A percentile compares a stretch with the other conserved stretches of the same genome.
phyloP scores from a whole-genome alignment of 1,140 invertebrate species.

The Drosophila micromelanica region DNA sequence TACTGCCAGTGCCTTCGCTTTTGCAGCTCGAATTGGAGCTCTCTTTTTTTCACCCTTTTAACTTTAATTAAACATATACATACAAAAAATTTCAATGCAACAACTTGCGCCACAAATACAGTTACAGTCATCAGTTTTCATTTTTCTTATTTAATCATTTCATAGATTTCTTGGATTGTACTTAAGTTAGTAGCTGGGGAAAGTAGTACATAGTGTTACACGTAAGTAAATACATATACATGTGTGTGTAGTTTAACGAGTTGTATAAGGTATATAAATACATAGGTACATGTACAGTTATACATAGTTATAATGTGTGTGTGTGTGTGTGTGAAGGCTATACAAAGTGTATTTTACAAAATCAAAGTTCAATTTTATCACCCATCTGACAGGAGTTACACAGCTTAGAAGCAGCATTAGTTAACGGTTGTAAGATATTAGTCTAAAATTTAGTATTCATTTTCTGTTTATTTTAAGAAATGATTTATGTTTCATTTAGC shows the following conservation, averaged over 20 bases:
- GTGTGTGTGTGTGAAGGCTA: slow-evolving; percentile 38
- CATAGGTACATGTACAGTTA: slow-evolving; percentile 49
- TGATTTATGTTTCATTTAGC: slow-evolving; percentile 30
- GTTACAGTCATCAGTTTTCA: slow-evolving; percentile 56
- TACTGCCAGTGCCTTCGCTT: slow-evolving; percentile 24
- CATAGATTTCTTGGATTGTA: slow-evolving; percentile 34
- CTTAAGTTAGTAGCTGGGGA: slow-evolving; percentile 42
- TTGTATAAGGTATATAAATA: slow-evolving; percentile 35
- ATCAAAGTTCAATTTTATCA: slow-evolving; percentile 71
- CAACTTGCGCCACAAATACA: slow-evolving; percentile 65
- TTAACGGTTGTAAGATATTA: slow-evolving; percentile 17
- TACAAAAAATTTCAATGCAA: slow-evolving; percentile 42
- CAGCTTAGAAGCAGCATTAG: slow-evolving; percentile 65
- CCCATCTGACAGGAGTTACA: slow-evolving; percentile 84
- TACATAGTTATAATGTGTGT: slow-evolving; percentile 28
- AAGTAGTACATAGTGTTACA: slow-evolving; percentile 17
- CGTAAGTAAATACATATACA: slow-evolving; percentile 24
- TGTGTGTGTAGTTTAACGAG: slow-evolving; percentile 12
- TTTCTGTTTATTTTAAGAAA: slow-evolving; percentile 27
- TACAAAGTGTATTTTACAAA: slow-evolving; percentile 69
- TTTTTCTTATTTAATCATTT: slow-evolving; percentile 35
- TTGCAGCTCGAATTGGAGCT: slow-evolving; percentile 1
- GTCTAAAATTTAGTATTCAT: slow-evolving; percentile 16
- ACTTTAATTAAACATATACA: slow-evolving; percentile 35
- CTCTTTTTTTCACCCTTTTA: slow-evolving; percentile 30